Evolutionary conservation across 2,888 invertebrate species (phyloP), one percentile per base, ranked within the genome.

Genomic region (Xestoiulus laeticollis): DNA sequence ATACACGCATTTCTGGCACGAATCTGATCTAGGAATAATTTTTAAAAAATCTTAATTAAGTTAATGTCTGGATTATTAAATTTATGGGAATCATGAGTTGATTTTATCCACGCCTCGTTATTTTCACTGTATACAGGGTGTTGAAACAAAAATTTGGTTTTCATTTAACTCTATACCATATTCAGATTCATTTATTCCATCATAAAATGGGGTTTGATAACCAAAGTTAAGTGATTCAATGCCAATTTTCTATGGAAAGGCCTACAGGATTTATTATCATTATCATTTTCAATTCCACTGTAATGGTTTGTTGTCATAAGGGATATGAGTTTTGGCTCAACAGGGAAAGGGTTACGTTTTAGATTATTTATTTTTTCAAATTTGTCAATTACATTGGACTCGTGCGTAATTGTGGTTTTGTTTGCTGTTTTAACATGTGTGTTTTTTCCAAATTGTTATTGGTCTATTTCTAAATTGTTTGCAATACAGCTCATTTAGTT

Each of bases 31-130:
- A 30, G 30, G 30, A 30, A 12, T 26, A 26, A 30, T 78, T 59
- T 16, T 68, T 78, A 30, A 78, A 78, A 78, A 78, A 78, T 78
- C 78, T 30, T 78, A 78, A 78, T 78, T 78, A 78, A 78, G 26
- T 30, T 30, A 30, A 78, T 78, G 78, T 26, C 30, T 26, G 14
- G 12, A 26, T 14, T 78, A 78, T 30, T 78, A 78, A 78, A 78
- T 78, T 78, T 78, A 78, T 78, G 78, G 30, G 78, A 30, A 30
- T 12, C 30, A 78, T 30, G 30, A 16, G 2, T 78, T 78, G 8
- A 30, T 78, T 78, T 78, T 30, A 30, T 78, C 30, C 78, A 78
- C 68, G n/a, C 59, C 59, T 59, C 16, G 59, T 22, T 5, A 5
- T n/a, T n/a, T n/a, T n/a, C n/a, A n/a, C n/a, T n/a, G n/a, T n/a